Evolutionary conservation across 2,113 vertebrate species (phyloP), one percentile per base, ranked within the genome.

Genomic region (Cyprinodon brontotheroides): DNA sequence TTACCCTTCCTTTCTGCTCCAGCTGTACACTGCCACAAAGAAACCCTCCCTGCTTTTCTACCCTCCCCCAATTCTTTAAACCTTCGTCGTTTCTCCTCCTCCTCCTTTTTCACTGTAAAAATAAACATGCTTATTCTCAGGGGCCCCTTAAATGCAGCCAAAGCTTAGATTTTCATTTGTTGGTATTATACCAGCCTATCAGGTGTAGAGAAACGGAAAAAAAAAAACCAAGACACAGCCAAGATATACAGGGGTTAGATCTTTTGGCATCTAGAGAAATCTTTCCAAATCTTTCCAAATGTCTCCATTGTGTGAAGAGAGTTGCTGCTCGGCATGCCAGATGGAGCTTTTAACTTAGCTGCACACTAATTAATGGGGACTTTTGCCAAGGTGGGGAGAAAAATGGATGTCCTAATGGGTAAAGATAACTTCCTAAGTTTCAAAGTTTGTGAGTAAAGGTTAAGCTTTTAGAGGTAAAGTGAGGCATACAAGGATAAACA

Each of bases 111-210:
- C 78, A 90, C 87, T 89, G 93, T 93, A 93, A 93, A 93, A 94
- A 94, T 94, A 94, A 94, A 94, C 92, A 88, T 89, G 89, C 91
- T 94, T 89, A 89, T 84, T 92, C 93, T 90, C 84, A 89, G 91
- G 90, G 93, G 87, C 91, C 90, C 90, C 89, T 89, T 88, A 84
- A 90, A 93, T 86, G 88, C 80, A 91, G 77, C 82, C 81, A 69
- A 64, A 84, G 86, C 84, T 68, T 71, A 82, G 70, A 67, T 80
- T 80, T 85, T 86, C 82, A 70, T 86, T 87, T 88, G 82, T 87
- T 84, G 82, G 80, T 47, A 74, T 83, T 85, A 80, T 77, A 72
- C 38, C 40, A 45, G 45, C 87, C 84, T 81, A 90, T 84, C 77
- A 83, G 75, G 76, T 79, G 75, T 47, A 69, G 61, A 29, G 59